A percentile compares a stretch with the other conserved stretches of the same genome.
Conservation (phyloP, 2,888 invertebrate species). For the Melieria omissa region DNA sequence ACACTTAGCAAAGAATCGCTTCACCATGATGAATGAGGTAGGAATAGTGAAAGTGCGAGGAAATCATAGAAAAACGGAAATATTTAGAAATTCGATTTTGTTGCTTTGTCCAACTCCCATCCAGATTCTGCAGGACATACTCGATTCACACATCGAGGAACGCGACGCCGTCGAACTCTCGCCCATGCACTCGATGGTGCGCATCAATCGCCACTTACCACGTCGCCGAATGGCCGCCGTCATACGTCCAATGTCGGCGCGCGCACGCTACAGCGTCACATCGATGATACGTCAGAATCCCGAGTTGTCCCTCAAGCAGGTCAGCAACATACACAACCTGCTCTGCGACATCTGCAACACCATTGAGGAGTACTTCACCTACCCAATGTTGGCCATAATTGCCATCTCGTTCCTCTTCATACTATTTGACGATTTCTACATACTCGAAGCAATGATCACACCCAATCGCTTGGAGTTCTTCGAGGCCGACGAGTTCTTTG, state of each 20-base stretch:
- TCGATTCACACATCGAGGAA: slow-evolving; percentile 57
- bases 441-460: slow-evolving; percentile 60
- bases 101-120: neutral
- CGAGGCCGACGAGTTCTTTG: slow-evolving; percentile 61
- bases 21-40: slow-evolving; percentile 61
- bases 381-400: slow-evolving; percentile 61
- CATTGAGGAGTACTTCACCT: slow-evolving; percentile 63
- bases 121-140: slow-evolving; percentile 60
- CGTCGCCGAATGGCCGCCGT: slow-evolving; percentile 46
- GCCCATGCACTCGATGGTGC: slow-evolving; percentile 56
- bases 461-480: slow-evolving; percentile 57
- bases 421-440: slow-evolving; percentile 63
- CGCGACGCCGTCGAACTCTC: slow-evolving; percentile 54
- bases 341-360: slow-evolving; percentile 62
- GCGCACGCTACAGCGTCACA: slow-evolving; percentile 55
- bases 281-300: slow-evolving; percentile 59
- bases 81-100: neutral
- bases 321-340: slow-evolving; percentile 60
- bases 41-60: slow-evolving; percentile 30
- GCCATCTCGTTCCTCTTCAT: slow-evolving; percentile 64
- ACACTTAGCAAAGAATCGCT: slow-evolving; percentile 58
- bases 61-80: neutral
- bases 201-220: slow-evolving; percentile 47
- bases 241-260: slow-evolving; percentile 36
- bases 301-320: slow-evolving; percentile 57